A percentile compares a stretch with the other conserved stretches of the same genome.
phyloP scores from a whole-genome alignment of 2,797 vertebrate species.

The Siniperca scherzeri region DNA sequence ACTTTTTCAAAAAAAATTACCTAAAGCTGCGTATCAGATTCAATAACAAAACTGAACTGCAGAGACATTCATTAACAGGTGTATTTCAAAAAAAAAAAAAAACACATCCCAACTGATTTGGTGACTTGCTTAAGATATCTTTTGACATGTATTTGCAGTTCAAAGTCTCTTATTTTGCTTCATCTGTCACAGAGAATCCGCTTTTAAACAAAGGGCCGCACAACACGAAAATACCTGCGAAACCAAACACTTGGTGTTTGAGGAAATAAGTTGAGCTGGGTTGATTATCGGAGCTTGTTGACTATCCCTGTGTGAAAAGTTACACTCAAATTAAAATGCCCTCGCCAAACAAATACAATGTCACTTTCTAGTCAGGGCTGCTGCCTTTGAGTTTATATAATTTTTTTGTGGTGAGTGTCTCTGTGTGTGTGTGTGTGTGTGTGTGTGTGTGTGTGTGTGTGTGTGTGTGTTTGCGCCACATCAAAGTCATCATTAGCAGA shows the following conservation, averaged over 20 bases:
- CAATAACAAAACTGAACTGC: neutral
- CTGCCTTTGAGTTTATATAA: slow-evolving; percentile 7
- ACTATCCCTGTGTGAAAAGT: slow-evolving; percentile 23
- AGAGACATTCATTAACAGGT: slow-evolving; percentile 15
- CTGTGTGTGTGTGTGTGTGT: neutral
- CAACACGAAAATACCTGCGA: neutral
- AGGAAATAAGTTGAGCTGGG: slow-evolving; percentile 19
- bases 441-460: neutral
- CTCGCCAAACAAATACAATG: slow-evolving; percentile 23
- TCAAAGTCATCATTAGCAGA: slow-evolving; percentile 60
- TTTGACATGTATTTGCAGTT: slow-evolving; percentile 34
- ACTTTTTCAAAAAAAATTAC: neutral
- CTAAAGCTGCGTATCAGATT: neutral
- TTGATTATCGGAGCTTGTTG: slow-evolving; percentile 41
- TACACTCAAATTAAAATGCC: slow-evolving; percentile 45
- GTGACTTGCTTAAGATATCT: slow-evolving; percentile 23
- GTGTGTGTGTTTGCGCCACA: slow-evolving; percentile 17
- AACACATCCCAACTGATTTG: neutral
- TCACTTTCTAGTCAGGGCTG: slow-evolving; percentile 15
- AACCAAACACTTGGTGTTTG: slow-evolving; percentile 4
- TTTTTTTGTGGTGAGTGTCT: neutral
- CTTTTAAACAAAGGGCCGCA: neutral
- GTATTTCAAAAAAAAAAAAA: slow-evolving; percentile 14
- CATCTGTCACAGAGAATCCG: neutral
- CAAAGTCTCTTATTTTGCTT: slow-evolving; percentile 34